Evolutionary conservation across 2,797 vertebrate species (phyloP), one percentile per base, ranked within the genome.

Genomic region (Sebastes jordani): DNA sequence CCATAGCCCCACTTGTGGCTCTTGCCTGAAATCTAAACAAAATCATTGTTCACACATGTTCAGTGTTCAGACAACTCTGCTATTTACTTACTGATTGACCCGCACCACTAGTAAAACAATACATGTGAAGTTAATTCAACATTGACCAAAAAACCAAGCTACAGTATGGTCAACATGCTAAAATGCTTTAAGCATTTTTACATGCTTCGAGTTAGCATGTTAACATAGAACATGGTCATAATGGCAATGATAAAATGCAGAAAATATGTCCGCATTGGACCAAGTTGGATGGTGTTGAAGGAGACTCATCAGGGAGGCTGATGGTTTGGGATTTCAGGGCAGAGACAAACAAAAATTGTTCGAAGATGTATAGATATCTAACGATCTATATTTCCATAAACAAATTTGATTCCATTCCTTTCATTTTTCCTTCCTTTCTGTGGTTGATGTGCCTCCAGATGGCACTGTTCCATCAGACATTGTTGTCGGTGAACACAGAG

Each of bases 381-480:
- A 60, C 29, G 4, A 60, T 60, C 27, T 18, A 30, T 60, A 60
- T 60, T 60, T 30, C 58, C 27, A n/a, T 6, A 11, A 62, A 62
- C 5, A 46, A 10, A 34, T 20, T 62, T 61, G 4, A 30, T n/a
- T 60, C 59, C 29, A 11, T 36, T 20, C 11, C 60, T 36, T 22
- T 42, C 0, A 42, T 42, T 42, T 42, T 16, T 16, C 30, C 10
- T 62, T 22, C 60, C 60, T 34, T 4, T 5, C 11, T 0, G 16
- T 61, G 4, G 30, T 16, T 38, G 0, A 38, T 64, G 2, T 74
- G 27, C 80, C 71, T 79, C 60, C 59, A 9, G 77, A 2, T 82
- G 85, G 64, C 58, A 18, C 70, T 84, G 69, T 75, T 58, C 9
- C 20, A 71, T 59, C 70, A 83, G 3, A 64, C 42, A 22, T 61